Base-by-base conservation (phyloP, 2,888 invertebrate genomes). In the Carpatolechia fugitivella region DNA sequence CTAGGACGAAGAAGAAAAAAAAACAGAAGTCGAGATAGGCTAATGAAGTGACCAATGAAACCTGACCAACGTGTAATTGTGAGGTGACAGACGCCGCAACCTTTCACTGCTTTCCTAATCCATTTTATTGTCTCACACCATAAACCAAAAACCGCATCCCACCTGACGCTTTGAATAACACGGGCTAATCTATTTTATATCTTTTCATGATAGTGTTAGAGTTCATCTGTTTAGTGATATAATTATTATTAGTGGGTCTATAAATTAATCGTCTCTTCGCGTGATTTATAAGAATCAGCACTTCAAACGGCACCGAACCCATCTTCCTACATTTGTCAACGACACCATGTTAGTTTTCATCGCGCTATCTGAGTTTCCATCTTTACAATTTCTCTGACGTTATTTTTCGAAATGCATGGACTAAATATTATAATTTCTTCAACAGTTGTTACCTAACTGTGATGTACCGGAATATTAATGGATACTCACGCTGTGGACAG, bases 41-140 rank as follows among this genome's bases (percentile, higher is more conserved):
- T n/a, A n/a, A n/a, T n/a, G n/a, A n/a, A n/a, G n/a, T n/a, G n/a
- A n/a, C n/a, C n/a, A n/a, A n/a, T n/a, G n/a, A n/a, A n/a, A n/a
- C n/a, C n/a, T n/a, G n/a, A n/a, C n/a, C n/a, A n/a, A n/a, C n/a
- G n/a, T n/a, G n/a, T n/a, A n/a, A n/a, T n/a, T n/a, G n/a, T n/a
- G n/a, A n/a, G n/a, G 14, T 31, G 47, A 47, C 13, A 31, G 30
- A 47, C 29, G 36, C 69, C 59, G 18, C 60, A 69, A 75, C 76
- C 76, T 80, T 78, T 80, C 76, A 70, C 78, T 66, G 14, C 81
- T 82, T 82, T 83, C 77, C 73, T 74, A 80, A 79, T 80, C 72
- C 74, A 80, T 80, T 80, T 80, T 74, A 80, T 71, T 72, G 71
- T 76, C 68, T 65, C 65, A 65, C 72, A 59, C 72, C 68, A 76